A percentile compares a stretch with the other conserved stretches of the same genome.
Evolutionary conservation across 64 coral and sea anemone species (phyloP).

Genomic region (Stichodactyla helianthus): DNA sequence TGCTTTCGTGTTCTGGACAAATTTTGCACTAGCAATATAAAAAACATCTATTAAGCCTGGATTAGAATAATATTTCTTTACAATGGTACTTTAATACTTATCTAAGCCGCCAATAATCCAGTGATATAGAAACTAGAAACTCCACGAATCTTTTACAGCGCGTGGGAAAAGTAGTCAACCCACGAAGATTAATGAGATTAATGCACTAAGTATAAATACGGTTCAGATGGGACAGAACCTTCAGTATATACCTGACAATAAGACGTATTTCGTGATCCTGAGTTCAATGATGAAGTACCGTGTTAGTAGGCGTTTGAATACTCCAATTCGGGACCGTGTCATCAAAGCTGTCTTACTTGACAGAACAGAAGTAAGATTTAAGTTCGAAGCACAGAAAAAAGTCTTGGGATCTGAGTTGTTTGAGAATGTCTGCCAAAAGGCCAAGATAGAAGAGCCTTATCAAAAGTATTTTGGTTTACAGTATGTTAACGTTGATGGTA

Average conservation of each 20-base stretch:
- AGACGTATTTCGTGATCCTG: not conserved
- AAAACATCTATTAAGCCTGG: no score
- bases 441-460: slow-evolving; percentile 29
- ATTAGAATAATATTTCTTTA: no score
- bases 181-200: no score
- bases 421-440: slow-evolving; percentile 67
- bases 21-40: no score
- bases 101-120: no score
- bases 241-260: not conserved
- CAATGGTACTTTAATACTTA: no score
- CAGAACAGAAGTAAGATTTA: slow-evolving; percentile 50
- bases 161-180: no score
- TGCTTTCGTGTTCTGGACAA: no score
- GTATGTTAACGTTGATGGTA: slow-evolving; percentile 68
- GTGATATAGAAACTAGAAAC: no score
- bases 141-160: no score
- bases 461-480: slow-evolving; percentile 77
- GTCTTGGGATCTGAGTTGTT: slow-evolving; percentile 46
- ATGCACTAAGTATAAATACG: no score
- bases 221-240: no score
- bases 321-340: not conserved
- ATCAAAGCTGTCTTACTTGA: slow-evolving; percentile 73
- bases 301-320: not conserved
- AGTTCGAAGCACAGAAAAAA: slow-evolving; percentile 30
- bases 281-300: not conserved